Evolutionary conservation across 1,140 invertebrate species (phyloP).

Genomic region (Orchesella cincta): DNA sequence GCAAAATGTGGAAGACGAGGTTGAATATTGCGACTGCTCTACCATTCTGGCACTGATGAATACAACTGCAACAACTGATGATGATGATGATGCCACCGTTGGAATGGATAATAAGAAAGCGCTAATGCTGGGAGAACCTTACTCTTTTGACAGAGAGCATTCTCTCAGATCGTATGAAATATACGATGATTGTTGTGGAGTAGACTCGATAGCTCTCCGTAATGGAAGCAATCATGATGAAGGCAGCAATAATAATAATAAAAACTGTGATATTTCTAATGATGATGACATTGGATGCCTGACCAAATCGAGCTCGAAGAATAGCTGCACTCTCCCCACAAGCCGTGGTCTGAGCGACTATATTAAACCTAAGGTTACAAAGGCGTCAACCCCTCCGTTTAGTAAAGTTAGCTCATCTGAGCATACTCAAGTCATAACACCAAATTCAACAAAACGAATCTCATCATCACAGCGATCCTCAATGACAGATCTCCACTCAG

Average conservation of each 20-base stretch:
- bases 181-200: constrained; percentile 8
- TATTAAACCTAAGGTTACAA: constrained; percentile 7
- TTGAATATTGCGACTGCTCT: constrained; percentile 17
- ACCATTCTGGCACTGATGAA: constrained; percentile 16
- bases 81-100: too few relatives aligned
- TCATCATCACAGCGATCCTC: neutral
- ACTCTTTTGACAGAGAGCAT: too few relatives aligned
- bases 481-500: neutral
- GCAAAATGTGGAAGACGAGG: constrained; percentile 28
- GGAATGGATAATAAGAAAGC: too few relatives aligned
- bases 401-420: neutral
- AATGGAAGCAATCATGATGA: neutral
- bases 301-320: neutral
- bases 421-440: neutral
- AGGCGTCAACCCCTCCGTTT: neutral
- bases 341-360: neutral
- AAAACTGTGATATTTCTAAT: neutral
- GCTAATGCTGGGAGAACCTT: neutral
- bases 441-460: neutral
- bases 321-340: neutral
- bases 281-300: neutral
- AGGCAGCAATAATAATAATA: neutral
- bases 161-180: constrained; percentile 2
- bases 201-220: neutral
- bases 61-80: too few relatives aligned